Conservation (phyloP, 1,140 invertebrate species). For the Notospermus geniculatus region DNA sequence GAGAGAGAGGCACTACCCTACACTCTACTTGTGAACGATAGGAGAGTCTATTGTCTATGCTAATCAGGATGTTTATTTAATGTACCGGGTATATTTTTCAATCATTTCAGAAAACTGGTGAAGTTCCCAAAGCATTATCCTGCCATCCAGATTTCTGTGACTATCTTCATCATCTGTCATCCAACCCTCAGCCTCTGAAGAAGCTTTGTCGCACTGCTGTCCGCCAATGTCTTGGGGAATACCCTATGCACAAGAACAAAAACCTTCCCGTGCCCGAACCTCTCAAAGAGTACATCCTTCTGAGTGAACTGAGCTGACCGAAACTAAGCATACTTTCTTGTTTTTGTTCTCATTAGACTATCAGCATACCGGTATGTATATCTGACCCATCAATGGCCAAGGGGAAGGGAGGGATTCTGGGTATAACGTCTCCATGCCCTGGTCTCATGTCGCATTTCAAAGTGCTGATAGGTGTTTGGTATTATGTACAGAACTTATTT, state of each 20-base stretch:
- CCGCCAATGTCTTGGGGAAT: slow-evolving; percentile 5
- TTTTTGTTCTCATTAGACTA: no score
- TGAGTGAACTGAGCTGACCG: background rate
- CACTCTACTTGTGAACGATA: no score
- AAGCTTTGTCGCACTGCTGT: background rate
- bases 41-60: background rate
- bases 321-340: no score
- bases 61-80: background rate
- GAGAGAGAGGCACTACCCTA: no score
- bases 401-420: no score
- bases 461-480: no score
- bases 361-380: no score
- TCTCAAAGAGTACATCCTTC: background rate
- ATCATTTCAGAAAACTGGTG: slow-evolving; percentile 32
- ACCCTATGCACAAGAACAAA: slow-evolving; percentile 2
- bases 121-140: slow-evolving; percentile 32
- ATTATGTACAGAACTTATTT: no score
- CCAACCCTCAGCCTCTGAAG: slow-evolving; percentile 1
- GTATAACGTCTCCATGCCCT: no score
- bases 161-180: slow-evolving; percentile 22
- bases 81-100: background rate
- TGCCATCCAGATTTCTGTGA: slow-evolving; percentile 31
- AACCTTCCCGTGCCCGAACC: slow-evolving; percentile 4
- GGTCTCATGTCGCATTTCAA: no score
- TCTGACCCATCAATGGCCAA: no score